These are phyloP conservation scores for Oreochromis niloticus DNA, from an alignment of 2,113 vertebrate species.

Conservation along the genomic window DNA sequence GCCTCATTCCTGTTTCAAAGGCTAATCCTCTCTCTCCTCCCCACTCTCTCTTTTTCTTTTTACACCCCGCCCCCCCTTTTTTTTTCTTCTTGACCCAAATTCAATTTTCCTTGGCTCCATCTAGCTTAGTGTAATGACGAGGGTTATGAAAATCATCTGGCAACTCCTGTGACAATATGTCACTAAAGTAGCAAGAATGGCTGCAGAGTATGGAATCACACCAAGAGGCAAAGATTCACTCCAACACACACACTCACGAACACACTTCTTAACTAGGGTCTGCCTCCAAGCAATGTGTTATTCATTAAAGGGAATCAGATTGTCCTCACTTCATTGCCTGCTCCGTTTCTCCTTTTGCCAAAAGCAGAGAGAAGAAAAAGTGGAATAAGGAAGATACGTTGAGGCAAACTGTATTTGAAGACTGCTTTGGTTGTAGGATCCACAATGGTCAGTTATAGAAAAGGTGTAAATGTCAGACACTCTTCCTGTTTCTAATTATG, in stretches of 20 bases:
- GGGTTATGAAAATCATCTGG: constrained; percentile 61
- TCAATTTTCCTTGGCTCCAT: constrained; percentile 57
- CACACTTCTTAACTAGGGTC: background rate
- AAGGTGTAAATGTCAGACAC: background rate
- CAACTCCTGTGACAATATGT: constrained; percentile 40
- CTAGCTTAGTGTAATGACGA: constrained; percentile 47
- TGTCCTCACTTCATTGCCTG: constrained; percentile 33
- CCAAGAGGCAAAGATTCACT: background rate
- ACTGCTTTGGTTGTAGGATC: background rate
- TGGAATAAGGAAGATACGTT: background rate
- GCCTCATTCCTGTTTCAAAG: constrained; percentile 53
- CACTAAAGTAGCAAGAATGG: constrained; percentile 30
- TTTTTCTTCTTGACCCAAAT: constrained; percentile 24
- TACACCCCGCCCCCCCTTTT: background rate
- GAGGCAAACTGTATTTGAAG: background rate
- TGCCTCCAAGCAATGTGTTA: constrained; percentile 59
- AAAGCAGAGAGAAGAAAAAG: background rate
- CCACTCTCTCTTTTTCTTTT: background rate
- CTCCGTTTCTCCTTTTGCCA: background rate
- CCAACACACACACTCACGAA: background rate
- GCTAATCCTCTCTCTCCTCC: background rate
- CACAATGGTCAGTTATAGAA: background rate
- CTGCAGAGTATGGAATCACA: constrained; percentile 11
- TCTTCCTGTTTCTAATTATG: background rate
- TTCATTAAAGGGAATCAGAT: constrained; percentile 64